Base-by-base conservation (phyloP, 2,113 vertebrate species). In the Neomonachus schauinslandi region DNA sequence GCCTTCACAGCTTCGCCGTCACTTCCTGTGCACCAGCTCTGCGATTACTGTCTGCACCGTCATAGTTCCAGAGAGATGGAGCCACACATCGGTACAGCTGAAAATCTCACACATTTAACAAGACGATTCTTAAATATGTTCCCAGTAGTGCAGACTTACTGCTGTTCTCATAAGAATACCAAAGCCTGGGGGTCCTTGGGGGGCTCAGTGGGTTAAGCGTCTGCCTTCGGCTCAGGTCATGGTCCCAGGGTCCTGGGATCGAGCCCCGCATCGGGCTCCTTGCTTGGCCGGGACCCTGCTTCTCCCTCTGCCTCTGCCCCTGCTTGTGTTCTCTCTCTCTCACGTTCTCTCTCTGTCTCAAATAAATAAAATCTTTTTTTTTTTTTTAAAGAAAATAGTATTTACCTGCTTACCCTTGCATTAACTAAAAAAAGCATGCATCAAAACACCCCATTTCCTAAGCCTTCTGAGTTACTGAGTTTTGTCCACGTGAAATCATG, bases 31-130 rank as follows among this genome's bases (percentile, higher is more conserved):
- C 10, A 1, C 36, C 24, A 28, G 71, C 22, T 31, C 31, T 8
- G 49, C 4, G 18, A 2, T 53, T 16, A 4, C 15, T 1, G 1
- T 22, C 21, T 36, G 19, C 61, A 22, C 8, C 6, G 24, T n/a
- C 24, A 1, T 7, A 9, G 18, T 14, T 13, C 63, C 5, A 5
- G 26, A 79, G 74, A 77, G 24, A 33, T 3, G 26, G 22, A 90
- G 33, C 12, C 2, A 42, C 11, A 2, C 42, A 16, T 51, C 7
- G 24, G 7, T 4, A 61, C 26, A 67, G 33, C 42, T 51, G 39
- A 67, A 51, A 53, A 10, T 49, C 82, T 33, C 61, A 71, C 19
- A 1, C 14, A 14, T 42, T 5, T 26, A 46, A 57, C 19, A 63
- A 51, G 36, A 55, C 7, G 9, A 10, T 57, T 72, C 36, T 22